Percentiles rank a stretch among this genome's conserved stretches.
These are phyloP conservation scores for Pipra filicauda DNA, from an alignment of 2,113 vertebrate genomes.

Conservation along the genomic window DNA sequence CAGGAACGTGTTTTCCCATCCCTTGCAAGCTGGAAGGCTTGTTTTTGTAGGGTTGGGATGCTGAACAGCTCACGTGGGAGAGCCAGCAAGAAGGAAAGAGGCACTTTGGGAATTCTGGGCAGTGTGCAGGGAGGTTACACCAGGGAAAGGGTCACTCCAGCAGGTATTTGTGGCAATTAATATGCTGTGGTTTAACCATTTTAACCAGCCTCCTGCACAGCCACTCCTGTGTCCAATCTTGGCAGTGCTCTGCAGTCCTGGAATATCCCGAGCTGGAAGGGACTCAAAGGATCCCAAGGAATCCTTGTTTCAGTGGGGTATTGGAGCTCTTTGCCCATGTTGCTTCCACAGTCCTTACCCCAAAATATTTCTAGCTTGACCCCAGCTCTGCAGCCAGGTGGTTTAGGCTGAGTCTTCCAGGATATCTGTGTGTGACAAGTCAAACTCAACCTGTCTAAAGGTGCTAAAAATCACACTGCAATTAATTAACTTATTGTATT, in stretches of 20 bases:
- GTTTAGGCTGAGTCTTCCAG: neutral
- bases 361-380: neutral
- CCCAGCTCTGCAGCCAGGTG: neutral
- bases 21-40: neutral
- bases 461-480: constrained; percentile 5
- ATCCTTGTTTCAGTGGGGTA: neutral
- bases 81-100: neutral
- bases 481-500: constrained; percentile 36
- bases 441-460: neutral
- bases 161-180: neutral
- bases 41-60: neutral
- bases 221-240: neutral
- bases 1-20: fast-evolving
- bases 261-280: neutral
- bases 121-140: neutral
- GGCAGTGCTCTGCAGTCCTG: neutral
- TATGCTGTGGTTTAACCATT: neutral
- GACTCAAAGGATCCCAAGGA: neutral
- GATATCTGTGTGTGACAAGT: neutral
- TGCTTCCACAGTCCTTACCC: neutral
- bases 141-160: neutral
- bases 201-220: neutral
- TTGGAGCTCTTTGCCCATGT: neutral
- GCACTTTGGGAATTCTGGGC: neutral
- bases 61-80: neutral